Percentiles rank a stretch among this genome's conserved stretches.
Evolutionary conservation across 2,797 vertebrate species (phyloP).

Genomic region (Capromys pilorides): DNA sequence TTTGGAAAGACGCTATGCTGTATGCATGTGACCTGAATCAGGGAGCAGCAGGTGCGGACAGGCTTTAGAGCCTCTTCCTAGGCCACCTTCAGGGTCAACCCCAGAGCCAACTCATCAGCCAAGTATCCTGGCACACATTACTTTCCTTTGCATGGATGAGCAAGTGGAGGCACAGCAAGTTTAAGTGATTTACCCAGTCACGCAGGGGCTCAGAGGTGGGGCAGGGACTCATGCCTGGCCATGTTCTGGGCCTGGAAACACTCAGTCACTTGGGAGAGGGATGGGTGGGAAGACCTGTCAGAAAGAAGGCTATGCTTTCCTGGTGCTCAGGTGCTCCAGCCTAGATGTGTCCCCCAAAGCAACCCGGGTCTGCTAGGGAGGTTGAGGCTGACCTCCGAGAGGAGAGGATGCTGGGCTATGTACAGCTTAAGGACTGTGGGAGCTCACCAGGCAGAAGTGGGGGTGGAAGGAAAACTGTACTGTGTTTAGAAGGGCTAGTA

Average conservation of each 20-base stretch:
- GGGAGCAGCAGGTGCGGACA: neutral
- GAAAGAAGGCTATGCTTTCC: neutral
- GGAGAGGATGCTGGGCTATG: neutral
- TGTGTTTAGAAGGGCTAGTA: neutral
- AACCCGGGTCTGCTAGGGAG: neutral
- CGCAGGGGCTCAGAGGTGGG: neutral
- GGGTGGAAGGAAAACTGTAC: neutral
- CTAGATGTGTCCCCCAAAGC: neutral
- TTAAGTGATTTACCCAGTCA: conserved; percentile 12
- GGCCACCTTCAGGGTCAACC: neutral
- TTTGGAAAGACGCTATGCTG: neutral
- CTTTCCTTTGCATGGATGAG: neutral
- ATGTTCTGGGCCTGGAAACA: neutral
- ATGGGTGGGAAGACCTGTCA: neutral
- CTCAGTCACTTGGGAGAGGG: neutral
- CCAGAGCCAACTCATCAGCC: neutral
- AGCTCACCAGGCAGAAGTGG: neutral
- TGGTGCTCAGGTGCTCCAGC: neutral
- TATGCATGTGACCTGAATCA: neutral
- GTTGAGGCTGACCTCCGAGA: neutral
- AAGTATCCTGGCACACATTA: neutral
- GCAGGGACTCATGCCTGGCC: neutral
- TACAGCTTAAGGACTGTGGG: neutral
- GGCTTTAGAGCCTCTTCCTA: neutral
- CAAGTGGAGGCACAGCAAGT: neutral